phyloP scores from a whole-genome alignment of 1,140 invertebrate genomes.

The Meloidogyne hapla region DNA sequence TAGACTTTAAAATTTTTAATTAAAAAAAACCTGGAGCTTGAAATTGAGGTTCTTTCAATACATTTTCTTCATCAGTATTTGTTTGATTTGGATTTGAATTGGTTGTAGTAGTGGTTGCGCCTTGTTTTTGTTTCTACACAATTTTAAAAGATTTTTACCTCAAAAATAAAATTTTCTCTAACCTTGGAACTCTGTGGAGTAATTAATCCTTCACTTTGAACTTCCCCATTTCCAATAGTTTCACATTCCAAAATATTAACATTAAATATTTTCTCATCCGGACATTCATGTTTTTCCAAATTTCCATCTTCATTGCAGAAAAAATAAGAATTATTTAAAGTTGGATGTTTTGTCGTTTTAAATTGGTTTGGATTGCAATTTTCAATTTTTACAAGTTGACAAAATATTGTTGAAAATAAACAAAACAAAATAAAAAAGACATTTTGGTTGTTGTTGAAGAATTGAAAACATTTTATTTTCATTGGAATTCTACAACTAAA shows the following conservation, averaged over 20 bases:
- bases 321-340: constrained; percentile 39
- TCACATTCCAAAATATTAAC: constrained; percentile 51
- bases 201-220: constrained; percentile 7
- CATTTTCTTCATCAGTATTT: constrained; percentile 30
- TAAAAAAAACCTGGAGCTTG: constrained; percentile 54
- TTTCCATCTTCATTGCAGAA: constrained; percentile 48
- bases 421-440: neutral
- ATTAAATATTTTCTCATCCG: constrained; percentile 57
- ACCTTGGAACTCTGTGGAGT: neutral
- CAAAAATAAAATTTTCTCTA: neutral
- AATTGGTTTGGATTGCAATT: constrained; percentile 39
- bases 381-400: constrained; percentile 11
- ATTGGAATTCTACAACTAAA: too few relatives aligned
- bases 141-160: too few relatives aligned
- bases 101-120: neutral
- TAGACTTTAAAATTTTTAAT: too few relatives aligned
- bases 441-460: neutral
- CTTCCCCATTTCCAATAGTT: neutral
- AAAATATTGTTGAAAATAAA: constrained; percentile 15
- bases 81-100: neutral
- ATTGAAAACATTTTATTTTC: neutral
- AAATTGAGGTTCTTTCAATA: constrained; percentile 55
- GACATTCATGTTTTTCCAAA: constrained; percentile 44
- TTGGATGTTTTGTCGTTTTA: constrained; percentile 27
- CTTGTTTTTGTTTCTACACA: too few relatives aligned